phyloP scores from a whole-genome alignment of 2,888 invertebrate species.

The Taphrorychus bicolor region DNA sequence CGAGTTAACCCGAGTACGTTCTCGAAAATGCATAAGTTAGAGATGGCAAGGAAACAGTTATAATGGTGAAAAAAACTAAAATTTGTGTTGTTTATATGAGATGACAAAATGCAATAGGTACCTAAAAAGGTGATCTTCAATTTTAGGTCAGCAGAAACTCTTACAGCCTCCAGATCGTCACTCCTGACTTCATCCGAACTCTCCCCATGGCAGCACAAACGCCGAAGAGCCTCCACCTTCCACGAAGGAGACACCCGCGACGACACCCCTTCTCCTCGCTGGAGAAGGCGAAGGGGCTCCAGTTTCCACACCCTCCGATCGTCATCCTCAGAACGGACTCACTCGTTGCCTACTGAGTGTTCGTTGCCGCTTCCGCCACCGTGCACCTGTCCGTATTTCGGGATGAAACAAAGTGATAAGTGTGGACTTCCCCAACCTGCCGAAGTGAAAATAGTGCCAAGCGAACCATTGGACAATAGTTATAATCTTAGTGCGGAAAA shows the following conservation, averaged over 20 bases:
- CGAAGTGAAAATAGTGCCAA: conserved; percentile 58
- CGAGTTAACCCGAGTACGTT: no score
- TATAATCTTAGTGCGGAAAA: conserved; percentile 22
- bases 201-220: conserved; percentile 52
- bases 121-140: no score
- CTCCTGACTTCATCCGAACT: conserved; percentile 51
- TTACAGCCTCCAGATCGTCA: conserved; percentile 55
- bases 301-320: conserved; percentile 27
- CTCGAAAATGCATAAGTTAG: no score
- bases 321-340: neutral
- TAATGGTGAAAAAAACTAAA: no score
- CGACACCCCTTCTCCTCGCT: conserved; percentile 56
- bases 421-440: conserved; percentile 56
- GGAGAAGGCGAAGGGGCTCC: conserved; percentile 55
- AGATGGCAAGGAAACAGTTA: no score
- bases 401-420: conserved; percentile 67
- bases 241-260: conserved; percentile 60
- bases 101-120: no score
- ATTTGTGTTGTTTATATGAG: no score
- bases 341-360: conserved; percentile 43
- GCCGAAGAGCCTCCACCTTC: conserved; percentile 62
- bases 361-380: conserved; percentile 72
- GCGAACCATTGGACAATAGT: conserved; percentile 16
- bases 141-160: conserved; percentile 50
- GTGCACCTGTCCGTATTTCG: conserved; percentile 84